These are phyloP conservation scores for Peromyscus polionotus DNA, from an alignment of 2,113 vertebrate species.

Conservation along the genomic window DNA sequence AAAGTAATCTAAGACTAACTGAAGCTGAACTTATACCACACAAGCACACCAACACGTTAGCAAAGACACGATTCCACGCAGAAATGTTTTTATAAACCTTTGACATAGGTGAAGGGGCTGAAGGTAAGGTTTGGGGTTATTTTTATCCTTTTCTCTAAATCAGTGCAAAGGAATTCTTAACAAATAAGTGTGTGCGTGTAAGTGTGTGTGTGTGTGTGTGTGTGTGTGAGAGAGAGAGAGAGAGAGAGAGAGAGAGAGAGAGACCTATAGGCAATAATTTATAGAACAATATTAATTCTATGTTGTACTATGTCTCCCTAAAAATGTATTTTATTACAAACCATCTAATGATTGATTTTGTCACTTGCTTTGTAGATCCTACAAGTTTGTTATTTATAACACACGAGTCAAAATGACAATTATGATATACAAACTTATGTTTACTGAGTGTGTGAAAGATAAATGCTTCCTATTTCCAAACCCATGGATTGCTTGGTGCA, in stretches of 20 bases:
- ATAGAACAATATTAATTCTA: background rate
- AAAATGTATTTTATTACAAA: background rate
- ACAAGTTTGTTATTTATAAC: background rate
- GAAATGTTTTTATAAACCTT: background rate
- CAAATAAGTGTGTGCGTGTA: no score
- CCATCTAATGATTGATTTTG: background rate
- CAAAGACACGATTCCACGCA: background rate
- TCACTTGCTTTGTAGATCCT: background rate
- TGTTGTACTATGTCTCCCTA: background rate
- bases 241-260: no score
- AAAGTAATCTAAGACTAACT: background rate
- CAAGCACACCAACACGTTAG: background rate
- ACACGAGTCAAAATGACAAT: background rate
- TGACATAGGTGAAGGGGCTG: background rate
- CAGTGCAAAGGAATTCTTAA: background rate
- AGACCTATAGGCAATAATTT: background rate
- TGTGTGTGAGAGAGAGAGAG: no score
- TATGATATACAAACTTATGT: background rate
- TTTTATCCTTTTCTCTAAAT: background rate
- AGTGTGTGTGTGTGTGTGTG: no score
- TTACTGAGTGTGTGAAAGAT: background rate
- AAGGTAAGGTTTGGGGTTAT: background rate
- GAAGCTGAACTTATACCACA: background rate
- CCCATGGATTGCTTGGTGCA: background rate
- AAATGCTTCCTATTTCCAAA: background rate